A percentile compares a stretch with the other conserved stretches of the same genome.
Evolutionary conservation across 2,113 vertebrate genomes (phyloP).

Genomic region (Oreochromis tanganicae): DNA sequence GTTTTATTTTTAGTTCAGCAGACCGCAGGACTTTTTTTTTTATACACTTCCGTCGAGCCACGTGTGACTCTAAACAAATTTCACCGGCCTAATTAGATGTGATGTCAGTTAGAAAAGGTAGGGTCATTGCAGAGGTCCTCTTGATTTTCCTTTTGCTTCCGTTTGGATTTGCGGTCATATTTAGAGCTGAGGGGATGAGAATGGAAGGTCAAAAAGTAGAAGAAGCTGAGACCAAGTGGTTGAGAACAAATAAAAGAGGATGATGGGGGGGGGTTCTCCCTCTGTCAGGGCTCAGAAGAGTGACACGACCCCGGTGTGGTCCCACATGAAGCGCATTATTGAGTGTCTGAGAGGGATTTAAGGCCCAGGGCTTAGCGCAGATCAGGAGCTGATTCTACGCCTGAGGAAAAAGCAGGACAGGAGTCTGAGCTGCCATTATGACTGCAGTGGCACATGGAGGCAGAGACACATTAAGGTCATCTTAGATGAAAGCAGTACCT

Average conservation of each 20-base stretch:
- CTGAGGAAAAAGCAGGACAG: constrained; percentile 10
- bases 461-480: not conserved
- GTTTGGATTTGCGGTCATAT: not conserved
- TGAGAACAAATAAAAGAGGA: not conserved
- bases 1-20: not conserved
- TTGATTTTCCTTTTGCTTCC: not conserved
- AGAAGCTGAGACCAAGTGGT: not conserved
- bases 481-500: not conserved
- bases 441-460: not conserved
- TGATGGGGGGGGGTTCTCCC: constrained; percentile 10
- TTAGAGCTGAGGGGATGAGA: not conserved
- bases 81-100: not conserved
- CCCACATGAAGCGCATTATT: constrained; percentile 48
- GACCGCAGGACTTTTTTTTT: not conserved
- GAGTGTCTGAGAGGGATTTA: constrained; percentile 63
- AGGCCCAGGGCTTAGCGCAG: constrained; percentile 48
- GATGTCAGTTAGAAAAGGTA: not conserved
- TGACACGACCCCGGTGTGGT: constrained; percentile 37
- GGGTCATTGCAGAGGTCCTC: not conserved
- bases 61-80: not conserved
- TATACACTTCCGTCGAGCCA: not conserved
- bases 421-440: not conserved
- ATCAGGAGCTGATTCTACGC: constrained; percentile 47
- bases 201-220: not conserved
- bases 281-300: constrained; percentile 28